Conservation (phyloP, 2,797 vertebrate species). For the Macrochelys suwanniensis region DNA sequence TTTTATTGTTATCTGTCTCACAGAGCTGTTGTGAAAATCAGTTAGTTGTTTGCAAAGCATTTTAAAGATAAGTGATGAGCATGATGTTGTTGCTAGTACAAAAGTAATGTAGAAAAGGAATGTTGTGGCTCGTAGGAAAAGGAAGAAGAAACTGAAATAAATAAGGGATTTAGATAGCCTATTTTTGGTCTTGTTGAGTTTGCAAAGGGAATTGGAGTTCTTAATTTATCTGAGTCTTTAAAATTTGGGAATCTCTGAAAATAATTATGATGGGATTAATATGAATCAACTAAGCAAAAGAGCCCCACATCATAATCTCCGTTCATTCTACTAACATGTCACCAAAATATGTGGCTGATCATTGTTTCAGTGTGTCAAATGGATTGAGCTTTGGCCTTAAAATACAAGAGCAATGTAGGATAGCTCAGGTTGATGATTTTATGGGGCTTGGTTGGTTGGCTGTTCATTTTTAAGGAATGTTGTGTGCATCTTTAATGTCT, state of each 20-base stretch:
- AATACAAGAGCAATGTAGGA: conserved; percentile 58
- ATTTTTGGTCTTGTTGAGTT: conserved; percentile 65
- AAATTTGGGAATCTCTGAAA: conserved; percentile 66
- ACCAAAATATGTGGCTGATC: conserved; percentile 33
- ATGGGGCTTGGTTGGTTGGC: conserved; percentile 59
- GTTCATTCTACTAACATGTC: conserved; percentile 58
- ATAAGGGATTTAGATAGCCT: conserved; percentile 66
- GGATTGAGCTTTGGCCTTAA: conserved; percentile 66
- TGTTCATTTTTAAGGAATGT: conserved; percentile 63
- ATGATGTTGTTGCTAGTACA: background rate
- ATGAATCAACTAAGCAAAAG: conserved; percentile 73
- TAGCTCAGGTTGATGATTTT: conserved; percentile 66
- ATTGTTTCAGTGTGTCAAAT: conserved; percentile 70
- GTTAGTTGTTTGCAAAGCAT: background rate
- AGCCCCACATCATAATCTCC: conserved; percentile 62
- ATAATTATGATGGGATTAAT: conserved; percentile 71
- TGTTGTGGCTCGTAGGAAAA: conserved; percentile 42
- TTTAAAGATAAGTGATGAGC: conserved; percentile 15
- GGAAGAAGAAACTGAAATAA: conserved; percentile 34
- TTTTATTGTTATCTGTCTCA: conserved; percentile 16
- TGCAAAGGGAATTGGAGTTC: conserved; percentile 66
- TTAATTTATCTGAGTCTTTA: conserved; percentile 73
- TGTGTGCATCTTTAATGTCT: conserved; percentile 71
- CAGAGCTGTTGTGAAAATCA: background rate
- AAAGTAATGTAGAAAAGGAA: background rate